Conservation (phyloP, 2,797 vertebrate genomes). For the Orestias chungarensis region DNA sequence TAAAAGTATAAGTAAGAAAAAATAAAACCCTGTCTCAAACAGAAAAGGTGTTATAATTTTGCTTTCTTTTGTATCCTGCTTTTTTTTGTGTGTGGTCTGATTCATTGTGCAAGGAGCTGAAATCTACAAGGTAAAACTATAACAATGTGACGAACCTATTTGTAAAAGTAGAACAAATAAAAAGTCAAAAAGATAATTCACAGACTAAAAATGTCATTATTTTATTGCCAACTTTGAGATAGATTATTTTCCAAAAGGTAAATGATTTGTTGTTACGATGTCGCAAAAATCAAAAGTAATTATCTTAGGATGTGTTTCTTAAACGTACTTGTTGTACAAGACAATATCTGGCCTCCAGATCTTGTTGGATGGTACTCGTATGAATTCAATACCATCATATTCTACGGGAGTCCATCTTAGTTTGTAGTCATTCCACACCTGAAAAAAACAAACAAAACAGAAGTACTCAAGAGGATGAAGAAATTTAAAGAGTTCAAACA, state of each 20-base stretch:
- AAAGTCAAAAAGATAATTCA: not conserved
- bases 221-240: not conserved
- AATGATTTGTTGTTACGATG: not conserved
- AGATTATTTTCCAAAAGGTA: not conserved
- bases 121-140: not conserved
- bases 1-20: not conserved
- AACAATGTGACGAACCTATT: not conserved
- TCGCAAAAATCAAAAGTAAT: not conserved
- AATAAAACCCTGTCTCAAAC: not conserved
- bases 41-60: not conserved
- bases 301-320: not conserved
- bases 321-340: constrained; percentile 92
- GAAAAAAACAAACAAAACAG: constrained; percentile 26
- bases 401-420: constrained; percentile 87
- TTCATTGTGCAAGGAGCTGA: not conserved
- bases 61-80: not conserved
- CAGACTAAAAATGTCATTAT: not conserved
- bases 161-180: not conserved
- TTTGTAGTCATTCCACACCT: constrained; percentile 97
- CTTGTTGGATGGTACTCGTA: constrained; percentile 90
- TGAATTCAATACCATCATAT: constrained; percentile 89
- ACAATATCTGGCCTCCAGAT: constrained; percentile 97
- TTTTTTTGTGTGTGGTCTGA: not conserved
- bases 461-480: not conserved
- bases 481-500: not conserved